Conservation (phyloP, 1,140 invertebrate species). For the Octopus bimaculoides region DNA sequence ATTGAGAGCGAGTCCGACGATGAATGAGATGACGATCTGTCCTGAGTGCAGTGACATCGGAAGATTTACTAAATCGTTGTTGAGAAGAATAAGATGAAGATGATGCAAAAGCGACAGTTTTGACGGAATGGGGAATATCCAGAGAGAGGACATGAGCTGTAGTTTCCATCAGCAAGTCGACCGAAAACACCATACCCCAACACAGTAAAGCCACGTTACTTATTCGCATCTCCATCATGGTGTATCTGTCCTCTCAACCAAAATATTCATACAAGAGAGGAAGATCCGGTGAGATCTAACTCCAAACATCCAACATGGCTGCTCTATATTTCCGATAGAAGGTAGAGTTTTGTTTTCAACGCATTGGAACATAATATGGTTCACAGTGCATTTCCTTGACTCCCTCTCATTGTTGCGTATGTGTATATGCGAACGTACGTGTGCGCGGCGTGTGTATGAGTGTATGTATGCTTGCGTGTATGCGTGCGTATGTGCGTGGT, state of each 20-base stretch:
- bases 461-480: background rate
- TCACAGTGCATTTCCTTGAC: background rate
- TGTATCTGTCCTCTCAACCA: background rate
- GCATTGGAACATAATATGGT: background rate
- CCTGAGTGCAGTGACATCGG: background rate
- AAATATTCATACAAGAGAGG: background rate
- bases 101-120: background rate
- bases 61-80: constrained; percentile 4
- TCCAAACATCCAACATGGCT: background rate
- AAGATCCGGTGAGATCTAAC: constrained; percentile 5
- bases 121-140: background rate
- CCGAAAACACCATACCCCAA: background rate
- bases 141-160: background rate
- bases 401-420: background rate
- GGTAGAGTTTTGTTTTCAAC: constrained; percentile 3
- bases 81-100: background rate
- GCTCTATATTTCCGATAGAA: constrained; percentile 4
- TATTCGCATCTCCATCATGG: background rate
- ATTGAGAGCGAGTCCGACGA: background rate
- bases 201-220: background rate
- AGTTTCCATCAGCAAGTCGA: background rate
- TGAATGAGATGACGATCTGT: background rate
- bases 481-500: background rate
- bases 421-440: background rate
- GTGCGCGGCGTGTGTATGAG: background rate